Evolutionary conservation across 2,797 vertebrate genomes (phyloP).

Genomic region (Hypotaenidia okinawae): DNA sequence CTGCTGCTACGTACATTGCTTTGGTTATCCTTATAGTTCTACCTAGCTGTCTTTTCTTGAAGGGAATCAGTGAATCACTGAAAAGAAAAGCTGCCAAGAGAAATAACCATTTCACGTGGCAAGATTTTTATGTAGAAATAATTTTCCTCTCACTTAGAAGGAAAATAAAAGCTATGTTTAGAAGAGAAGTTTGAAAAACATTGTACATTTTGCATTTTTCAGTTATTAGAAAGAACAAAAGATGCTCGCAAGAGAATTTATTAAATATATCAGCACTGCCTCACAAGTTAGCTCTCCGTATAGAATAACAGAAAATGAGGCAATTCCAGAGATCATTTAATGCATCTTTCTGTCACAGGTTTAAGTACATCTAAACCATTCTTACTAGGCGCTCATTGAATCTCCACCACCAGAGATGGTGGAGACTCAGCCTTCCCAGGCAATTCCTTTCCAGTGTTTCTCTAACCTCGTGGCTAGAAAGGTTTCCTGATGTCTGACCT

Average conservation of each 20-base stretch:
- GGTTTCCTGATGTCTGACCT: background rate
- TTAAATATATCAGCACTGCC: background rate
- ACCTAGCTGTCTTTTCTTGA: conserved; percentile 7
- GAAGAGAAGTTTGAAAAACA: background rate
- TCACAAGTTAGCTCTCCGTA: background rate
- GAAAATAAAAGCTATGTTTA: background rate
- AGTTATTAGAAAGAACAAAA: background rate
- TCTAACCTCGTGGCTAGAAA: background rate
- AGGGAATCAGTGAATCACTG: conserved; percentile 19
- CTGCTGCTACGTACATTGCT: background rate
- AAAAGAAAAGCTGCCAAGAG: conserved; percentile 18
- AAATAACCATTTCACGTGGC: background rate
- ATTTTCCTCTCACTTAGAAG: background rate
- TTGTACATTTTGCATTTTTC: background rate
- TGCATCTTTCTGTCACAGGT: background rate
- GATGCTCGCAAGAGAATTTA: background rate
- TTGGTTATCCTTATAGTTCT: background rate
- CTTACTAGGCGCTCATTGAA: background rate
- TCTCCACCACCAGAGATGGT: background rate
- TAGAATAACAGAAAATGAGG: background rate
- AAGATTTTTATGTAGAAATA: background rate
- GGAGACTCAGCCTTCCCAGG: background rate
- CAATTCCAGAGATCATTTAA: background rate
- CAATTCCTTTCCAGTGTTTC: background rate
- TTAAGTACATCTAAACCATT: background rate